These are phyloP conservation scores for Trichacis sp. DNA, from an alignment of 2,888 invertebrate species.

Conservation along the genomic window DNA sequence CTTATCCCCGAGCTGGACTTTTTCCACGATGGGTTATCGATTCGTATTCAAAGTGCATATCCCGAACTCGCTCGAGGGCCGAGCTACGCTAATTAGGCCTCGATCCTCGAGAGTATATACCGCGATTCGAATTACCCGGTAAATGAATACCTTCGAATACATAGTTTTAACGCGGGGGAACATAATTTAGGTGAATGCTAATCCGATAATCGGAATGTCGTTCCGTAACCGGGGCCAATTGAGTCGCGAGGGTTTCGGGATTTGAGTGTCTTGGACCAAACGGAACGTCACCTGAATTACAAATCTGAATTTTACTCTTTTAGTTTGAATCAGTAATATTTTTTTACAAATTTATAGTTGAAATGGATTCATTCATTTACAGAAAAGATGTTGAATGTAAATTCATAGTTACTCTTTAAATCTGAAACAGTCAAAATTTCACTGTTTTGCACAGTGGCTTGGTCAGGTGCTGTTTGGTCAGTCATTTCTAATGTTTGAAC, in stretches of 20 bases:
- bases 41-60: conserved; percentile 49
- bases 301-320: too few species aligned
- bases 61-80: conserved; percentile 36
- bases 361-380: too few species aligned
- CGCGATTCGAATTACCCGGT: conserved; percentile 33
- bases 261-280: too few species aligned
- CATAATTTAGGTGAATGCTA: conserved; percentile 28
- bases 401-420: too few species aligned
- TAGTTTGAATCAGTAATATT: too few species aligned
- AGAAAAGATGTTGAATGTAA: too few species aligned
- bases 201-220: conserved; percentile 18
- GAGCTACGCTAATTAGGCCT: conserved; percentile 49
- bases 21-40: conserved; percentile 47
- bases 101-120: conserved; percentile 37
- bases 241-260: not conserved
- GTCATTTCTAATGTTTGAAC: too few species aligned
- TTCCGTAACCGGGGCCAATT: conserved; percentile 16
- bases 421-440: too few species aligned
- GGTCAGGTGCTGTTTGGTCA: too few species aligned
- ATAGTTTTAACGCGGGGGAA: conserved; percentile 27
- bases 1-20: conserved; percentile 34
- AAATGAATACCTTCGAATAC: conserved; percentile 32
- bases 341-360: too few species aligned
- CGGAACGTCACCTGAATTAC: too few species aligned
- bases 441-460: too few species aligned